Evolutionary conservation across 2,797 vertebrate genomes (phyloP), one percentile per base, ranked within the genome.

Genomic region (Botia almorhae): DNA sequence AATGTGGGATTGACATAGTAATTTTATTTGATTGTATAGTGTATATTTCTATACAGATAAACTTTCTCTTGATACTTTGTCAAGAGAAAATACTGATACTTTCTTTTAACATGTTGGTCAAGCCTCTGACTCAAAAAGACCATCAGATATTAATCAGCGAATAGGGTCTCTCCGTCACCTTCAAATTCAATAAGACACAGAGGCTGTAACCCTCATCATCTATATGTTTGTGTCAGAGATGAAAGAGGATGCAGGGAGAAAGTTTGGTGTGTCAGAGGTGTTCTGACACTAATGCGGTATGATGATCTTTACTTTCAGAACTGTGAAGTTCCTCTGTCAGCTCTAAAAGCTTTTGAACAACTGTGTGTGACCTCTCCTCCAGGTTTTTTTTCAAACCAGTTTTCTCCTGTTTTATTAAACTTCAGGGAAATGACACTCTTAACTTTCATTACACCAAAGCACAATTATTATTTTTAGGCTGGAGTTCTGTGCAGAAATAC

Each of bases 191-290:
- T 93, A 85, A 89, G 89, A 89, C 79, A 81, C 87, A 85, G 85
- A 84, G 83, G 78, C 80, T 87, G 79, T 39, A 87, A 79, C 86
- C 72, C 79, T 88, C 87, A 82, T 88, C 87, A 85, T 91, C 93
- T 91, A 94, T 94, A 93, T 87, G 93, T 93, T 91, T 87, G 84
- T 93, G 93, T 94, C 93, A 92, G 90, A 95, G 93, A 94, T 95
- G 94, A 95, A 94, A 95, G 94, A 91, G 92, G 89, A 90, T 92
- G 91, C 91, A 89, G 91, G 91, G 89, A 91, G 90, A 90, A 90
- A 88, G 89, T 87, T 72, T 74, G 76, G 81, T 72, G 71, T 76
- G 83, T 76, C 87, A 89, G 87, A 91, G 93, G 83, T 85, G 72
- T 84, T 89, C 92, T 94, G 93, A 93, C 92, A 94, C 94, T 93